A percentile compares a stretch with the other conserved stretches of the same genome.
Evolutionary conservation across 2,113 vertebrate genomes (phyloP).

Genomic region (Daboia siamensis): DNA sequence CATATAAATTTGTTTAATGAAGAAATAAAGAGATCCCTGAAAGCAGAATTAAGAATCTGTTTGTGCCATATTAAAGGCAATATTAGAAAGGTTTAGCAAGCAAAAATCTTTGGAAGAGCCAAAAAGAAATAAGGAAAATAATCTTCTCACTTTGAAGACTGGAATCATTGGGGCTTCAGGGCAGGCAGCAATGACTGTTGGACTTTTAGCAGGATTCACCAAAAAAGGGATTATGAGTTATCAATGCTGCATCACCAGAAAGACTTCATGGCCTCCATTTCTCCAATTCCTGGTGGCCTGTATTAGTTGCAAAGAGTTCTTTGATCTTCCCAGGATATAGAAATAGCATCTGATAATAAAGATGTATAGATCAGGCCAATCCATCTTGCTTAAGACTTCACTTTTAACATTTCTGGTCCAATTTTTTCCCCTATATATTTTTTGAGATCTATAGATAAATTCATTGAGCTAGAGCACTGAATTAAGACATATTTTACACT

Average conservation of each 20-base stretch:
- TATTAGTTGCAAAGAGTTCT: neutral
- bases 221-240: neutral
- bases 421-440: neutral
- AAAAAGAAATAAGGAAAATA: neutral
- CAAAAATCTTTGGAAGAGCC: neutral
- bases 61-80: neutral
- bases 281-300: neutral
- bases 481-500: neutral
- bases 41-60: neutral
- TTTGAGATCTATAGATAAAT: neutral
- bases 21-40: neutral
- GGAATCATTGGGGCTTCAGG: neutral
- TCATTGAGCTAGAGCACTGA: neutral
- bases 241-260: neutral
- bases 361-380: neutral
- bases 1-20: neutral
- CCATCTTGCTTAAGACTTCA: neutral
- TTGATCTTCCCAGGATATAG: neutral
- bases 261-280: neutral
- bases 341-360: neutral
- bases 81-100: neutral
- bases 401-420: neutral
- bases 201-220: neutral
- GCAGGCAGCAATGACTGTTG: neutral
- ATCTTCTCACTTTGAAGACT: neutral